These are phyloP conservation scores for Podabrus alpinus DNA, from an alignment of 2,888 invertebrate species.

Conservation along the genomic window DNA sequence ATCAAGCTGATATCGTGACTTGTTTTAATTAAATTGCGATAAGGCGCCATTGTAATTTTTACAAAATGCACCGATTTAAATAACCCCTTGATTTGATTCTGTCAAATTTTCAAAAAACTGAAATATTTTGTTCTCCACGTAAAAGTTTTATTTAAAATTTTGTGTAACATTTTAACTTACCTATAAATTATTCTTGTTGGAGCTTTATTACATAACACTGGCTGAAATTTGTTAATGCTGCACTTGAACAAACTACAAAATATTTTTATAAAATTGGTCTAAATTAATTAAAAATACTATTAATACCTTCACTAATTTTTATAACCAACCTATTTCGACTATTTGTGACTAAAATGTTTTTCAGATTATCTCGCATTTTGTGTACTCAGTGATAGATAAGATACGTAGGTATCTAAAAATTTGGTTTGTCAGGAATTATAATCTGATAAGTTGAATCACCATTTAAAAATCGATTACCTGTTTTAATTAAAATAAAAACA, in stretches of 20 bases:
- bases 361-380: slow-evolving; percentile 12
- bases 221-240: background rate
- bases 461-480: background rate
- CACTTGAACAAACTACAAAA: background rate
- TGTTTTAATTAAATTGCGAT: background rate
- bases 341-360: background rate
- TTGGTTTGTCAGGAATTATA: background rate
- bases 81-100: background rate
- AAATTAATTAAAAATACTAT: background rate
- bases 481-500: background rate
- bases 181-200: background rate
- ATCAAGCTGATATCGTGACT: background rate
- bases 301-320: background rate
- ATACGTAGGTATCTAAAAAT: slow-evolving; percentile 5
- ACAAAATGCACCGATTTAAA: background rate
- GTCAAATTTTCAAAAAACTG: background rate
- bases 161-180: background rate
- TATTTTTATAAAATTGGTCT: background rate
- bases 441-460: background rate
- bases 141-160: background rate
- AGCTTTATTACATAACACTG: background rate
- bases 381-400: slow-evolving; percentile 23
- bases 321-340: background rate
- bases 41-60: background rate
- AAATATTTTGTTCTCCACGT: background rate